These are phyloP conservation scores for Oeneis ivallda DNA, from an alignment of 2,888 invertebrate species.

Conservation along the genomic window DNA sequence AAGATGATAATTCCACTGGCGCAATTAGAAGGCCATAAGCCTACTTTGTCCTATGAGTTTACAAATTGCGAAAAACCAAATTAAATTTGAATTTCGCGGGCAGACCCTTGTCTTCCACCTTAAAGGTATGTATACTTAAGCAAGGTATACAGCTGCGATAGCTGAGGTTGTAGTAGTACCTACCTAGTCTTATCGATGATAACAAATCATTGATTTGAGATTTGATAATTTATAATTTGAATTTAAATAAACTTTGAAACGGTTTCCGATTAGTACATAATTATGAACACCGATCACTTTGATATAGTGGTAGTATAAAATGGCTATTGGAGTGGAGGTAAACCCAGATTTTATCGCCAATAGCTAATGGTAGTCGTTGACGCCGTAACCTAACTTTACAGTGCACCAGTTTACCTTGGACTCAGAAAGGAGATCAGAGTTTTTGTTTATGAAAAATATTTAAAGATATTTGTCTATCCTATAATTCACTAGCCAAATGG, in stretches of 20 bases:
- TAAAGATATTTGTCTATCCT: neutral
- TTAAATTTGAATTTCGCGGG: too few relatives aligned
- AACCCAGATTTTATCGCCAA: slow-evolving; percentile 24
- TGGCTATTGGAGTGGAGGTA: slow-evolving; percentile 17
- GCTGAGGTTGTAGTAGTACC: too few relatives aligned
- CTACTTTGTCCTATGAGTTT: too few relatives aligned
- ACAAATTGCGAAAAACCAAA: too few relatives aligned
- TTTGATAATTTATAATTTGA: slow-evolving; percentile 16
- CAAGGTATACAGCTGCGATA: too few relatives aligned
- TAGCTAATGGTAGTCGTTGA: slow-evolving; percentile 9
- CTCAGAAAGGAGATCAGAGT: slow-evolving; percentile 19
- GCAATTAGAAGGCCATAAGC: too few relatives aligned
- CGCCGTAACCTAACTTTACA: slow-evolving; percentile 21
- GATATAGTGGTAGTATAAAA: slow-evolving; percentile 16
- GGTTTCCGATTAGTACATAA: slow-evolving; percentile 17
- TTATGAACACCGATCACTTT: slow-evolving; percentile 22
- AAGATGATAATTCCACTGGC: too few relatives aligned
- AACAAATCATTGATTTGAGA: slow-evolving; percentile 8
- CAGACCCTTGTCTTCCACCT: too few relatives aligned
- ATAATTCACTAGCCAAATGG: too few relatives aligned
- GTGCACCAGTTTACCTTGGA: slow-evolving; percentile 13
- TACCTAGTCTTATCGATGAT: neutral
- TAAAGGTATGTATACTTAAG: too few relatives aligned
- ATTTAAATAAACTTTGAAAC: slow-evolving; percentile 14
- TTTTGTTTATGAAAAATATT: slow-evolving; percentile 10